A percentile compares a stretch with the other conserved stretches of the same genome.
phyloP scores from a whole-genome alignment of 2,797 vertebrate genomes.

The Sebastes diploproa region DNA sequence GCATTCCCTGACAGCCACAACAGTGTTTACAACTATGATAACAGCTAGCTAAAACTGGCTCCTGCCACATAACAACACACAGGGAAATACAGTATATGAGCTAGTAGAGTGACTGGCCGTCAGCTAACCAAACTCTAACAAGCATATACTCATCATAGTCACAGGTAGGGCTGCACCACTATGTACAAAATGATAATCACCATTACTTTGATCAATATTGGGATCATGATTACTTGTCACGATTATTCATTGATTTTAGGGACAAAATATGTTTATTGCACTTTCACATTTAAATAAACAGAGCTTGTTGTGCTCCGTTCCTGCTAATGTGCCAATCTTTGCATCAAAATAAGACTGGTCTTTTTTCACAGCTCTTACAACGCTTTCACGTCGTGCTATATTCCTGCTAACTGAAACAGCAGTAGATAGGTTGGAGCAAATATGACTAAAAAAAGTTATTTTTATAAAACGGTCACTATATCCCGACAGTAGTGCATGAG shows the following conservation, averaged over 20 bases:
- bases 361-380: neutral
- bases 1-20: neutral
- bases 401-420: neutral
- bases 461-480: no score
- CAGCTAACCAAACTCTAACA: slow-evolving; percentile 10
- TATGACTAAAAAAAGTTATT: no score
- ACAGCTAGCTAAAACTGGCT: neutral
- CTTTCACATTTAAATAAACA: no score
- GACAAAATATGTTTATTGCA: neutral
- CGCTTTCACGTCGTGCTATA: neutral
- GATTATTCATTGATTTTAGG: neutral
- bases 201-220: neutral
- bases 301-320: neutral
- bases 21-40: neutral
- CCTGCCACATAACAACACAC: neutral
- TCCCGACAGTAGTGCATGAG: no score
- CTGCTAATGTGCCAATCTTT: neutral
- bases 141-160: slow-evolving; percentile 10
- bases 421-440: no score
- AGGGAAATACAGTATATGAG: neutral
- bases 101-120: neutral
- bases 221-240: neutral
- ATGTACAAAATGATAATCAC: neutral
- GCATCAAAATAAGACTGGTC: neutral
- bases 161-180: neutral